These are phyloP conservation scores for Malthinus flaveolus DNA, from an alignment of 2,888 invertebrate genomes.

Conservation along the genomic window DNA sequence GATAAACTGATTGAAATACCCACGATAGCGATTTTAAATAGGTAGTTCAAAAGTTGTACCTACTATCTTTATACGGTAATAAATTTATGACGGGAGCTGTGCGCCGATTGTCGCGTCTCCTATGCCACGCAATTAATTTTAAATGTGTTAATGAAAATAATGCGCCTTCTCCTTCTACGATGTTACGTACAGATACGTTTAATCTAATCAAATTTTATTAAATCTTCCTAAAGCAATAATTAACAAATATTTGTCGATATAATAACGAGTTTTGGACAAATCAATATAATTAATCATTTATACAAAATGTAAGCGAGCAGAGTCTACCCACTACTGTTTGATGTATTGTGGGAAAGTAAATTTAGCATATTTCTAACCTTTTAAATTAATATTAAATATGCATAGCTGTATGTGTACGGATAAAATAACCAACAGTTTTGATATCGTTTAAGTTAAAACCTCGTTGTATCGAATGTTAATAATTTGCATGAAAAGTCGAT, in stretches of 20 bases:
- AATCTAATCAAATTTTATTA: too few species aligned
- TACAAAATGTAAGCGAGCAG: background rate
- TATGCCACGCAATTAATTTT: conserved; percentile 40
- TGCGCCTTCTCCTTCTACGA: conserved; percentile 6
- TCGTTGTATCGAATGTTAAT: background rate
- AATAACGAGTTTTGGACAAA: background rate
- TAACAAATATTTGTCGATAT: background rate
- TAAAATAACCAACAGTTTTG: background rate
- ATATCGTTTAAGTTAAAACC: background rate
- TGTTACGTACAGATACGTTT: background rate
- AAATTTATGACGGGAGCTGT: conserved; percentile 34
- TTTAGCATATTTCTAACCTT: conserved; percentile 7
- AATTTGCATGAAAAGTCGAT: background rate
- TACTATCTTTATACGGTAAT: conserved; percentile 40
- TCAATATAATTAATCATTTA: conserved; percentile 15
- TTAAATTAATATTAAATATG: background rate
- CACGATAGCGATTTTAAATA: conserved; percentile 32
- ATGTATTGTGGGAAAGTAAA: conserved; percentile 14
- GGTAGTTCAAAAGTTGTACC: conserved; percentile 32
- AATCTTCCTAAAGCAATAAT: too few species aligned
- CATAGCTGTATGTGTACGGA: background rate
- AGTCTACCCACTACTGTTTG: background rate
- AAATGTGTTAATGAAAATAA: conserved; percentile 39
- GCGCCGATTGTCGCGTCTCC: conserved; percentile 33
- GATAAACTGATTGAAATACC: conserved; percentile 39